Base-by-base conservation (phyloP, 2,888 invertebrate genomes). In the Lithosia quadra region DNA sequence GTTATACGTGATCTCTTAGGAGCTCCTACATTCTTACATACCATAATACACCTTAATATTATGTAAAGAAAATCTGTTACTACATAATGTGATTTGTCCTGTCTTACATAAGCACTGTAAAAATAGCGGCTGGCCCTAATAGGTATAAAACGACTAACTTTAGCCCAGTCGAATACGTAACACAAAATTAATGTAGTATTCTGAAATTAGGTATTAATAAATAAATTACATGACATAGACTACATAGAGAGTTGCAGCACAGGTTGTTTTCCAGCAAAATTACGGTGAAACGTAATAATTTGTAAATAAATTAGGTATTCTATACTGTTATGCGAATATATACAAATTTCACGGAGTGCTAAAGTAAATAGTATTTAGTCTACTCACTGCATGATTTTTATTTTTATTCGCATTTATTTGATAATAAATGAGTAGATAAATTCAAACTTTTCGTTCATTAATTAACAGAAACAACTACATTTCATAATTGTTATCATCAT, bases 241-340 rank as follows among this genome's bases (percentile, higher is more conserved):
- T n/a, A 63, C 65, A 67, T 55, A 49, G 49, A 73, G 69, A 75
- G 64, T 64, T 71, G 58, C 24, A 60, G 63, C 63, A 76, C 67
- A 60, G 43, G 58, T 63, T 49, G 57, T 64, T 76, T 74, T 70
- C 70, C 74, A 70, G 73, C 65, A 73, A 70, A 60, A 55, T 59
- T 78, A 68, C 63, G 71, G 69, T 68, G 73, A 64, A 57, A 69
- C 68, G 67, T 78, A 81, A 74, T 73, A 60, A 68, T 76, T 71
- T 73, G 71, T 71, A 66, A 73, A 73, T 71, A 65, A 64, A 60
- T 71, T 15, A 43, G n/a, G n/a, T 43, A 18, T 43, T 18, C 3
- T 33, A 33, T 33, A 33, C 33, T 8, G 33, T 33, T 33, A 18
- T 43, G 43, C 18, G 18, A 7, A 43, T 43, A 43, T 4, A 43